Evolutionary conservation across 2,797 vertebrate genomes (phyloP), one percentile per base, ranked within the genome.

Genomic region (Hybognathus amarus): DNA sequence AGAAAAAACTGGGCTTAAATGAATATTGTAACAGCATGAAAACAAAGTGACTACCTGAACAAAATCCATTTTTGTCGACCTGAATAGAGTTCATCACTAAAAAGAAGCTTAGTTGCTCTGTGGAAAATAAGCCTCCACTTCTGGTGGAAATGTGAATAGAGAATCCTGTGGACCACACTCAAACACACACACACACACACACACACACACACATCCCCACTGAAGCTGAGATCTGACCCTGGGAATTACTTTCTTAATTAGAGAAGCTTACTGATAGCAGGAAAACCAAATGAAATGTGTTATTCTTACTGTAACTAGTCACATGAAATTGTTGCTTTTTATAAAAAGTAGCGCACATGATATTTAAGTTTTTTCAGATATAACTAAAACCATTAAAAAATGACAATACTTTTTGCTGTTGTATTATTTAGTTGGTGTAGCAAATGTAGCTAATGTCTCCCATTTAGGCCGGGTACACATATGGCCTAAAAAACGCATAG

Each of bases 1-100:
- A 91, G 90, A 89, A 93, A 87, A 91, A 90, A 90, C 90, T 89
- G 80, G 87, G 90, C 85, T 88, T 92, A 94, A 94, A 93, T 91
- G 92, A 94, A 94, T 94, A 93, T 93, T 93, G 94, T 93, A n/a
- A n/a, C 94, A 93, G 93, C 95, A 95, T 96, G 95, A 96, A n/a
- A n/a, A n/a, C n/a, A n/a, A n/a, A n/a, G n/a, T n/a, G n/a, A n/a
- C n/a, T n/a, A n/a, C n/a, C n/a, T n/a, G n/a, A n/a, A n/a, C n/a
- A n/a, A n/a, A n/a, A n/a, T n/a, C n/a, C n/a, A n/a, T n/a, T n/a
- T n/a, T n/a, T n/a, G n/a, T n/a, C n/a, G n/a, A n/a, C 95, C 89
- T 92, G 89, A 91, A 90, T 91, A 86, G 89, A 90, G 85, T 89
- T 89, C 82, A 89, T 75, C 87, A 82, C 89, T 86, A 83, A 84